Evolutionary conservation across 2,113 vertebrate species (phyloP), one percentile per base, ranked within the genome.

Genomic region (Seriola aureovittata): DNA sequence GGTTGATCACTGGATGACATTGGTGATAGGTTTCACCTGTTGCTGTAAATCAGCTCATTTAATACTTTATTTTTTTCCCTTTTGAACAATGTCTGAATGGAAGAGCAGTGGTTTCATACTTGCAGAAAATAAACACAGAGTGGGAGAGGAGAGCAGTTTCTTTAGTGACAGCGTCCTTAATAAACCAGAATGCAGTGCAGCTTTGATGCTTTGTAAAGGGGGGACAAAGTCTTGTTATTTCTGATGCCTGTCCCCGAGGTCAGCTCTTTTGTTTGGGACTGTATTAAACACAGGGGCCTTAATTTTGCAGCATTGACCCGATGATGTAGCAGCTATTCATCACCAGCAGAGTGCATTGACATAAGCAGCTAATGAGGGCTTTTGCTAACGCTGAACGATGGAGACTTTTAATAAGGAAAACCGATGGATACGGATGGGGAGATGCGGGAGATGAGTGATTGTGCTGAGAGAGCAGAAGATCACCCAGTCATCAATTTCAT

Each of bases 381-480:
- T 75, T 80, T 75, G 78, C 68, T 67, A 79, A 80, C 6, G 1
- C 81, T 81, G 70, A 91, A 85, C 59, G 55, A 82, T 75, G 78
- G 78, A 87, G 77, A 80, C 83, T 75, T 90, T 85, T 89, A 84
- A 89, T 87, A 85, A 88, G 82, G 67, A 78, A 87, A 88, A 77
- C 69, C 29, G 19, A 84, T 75, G 72, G 77, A 70, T 78, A 54
- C 2, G 42, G 79, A 66, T 80, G 81, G 65, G 85, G 63, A 55
- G 57, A 78, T 66, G 78, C n/a, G 2, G 75, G 11, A 59, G 75
- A 88, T 84, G 85, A 86, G 40, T 48, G 78, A 87, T 75, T 79
- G 79, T 88, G 71, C 74, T 71, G 71, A 85, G 69, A 66, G 63
- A 82, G 64, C 74, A 86, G 80, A 80, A 55, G 42, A 87, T 80